Percentiles rank a stretch among this genome's conserved stretches.
Evolutionary conservation across 2,113 vertebrate species (phyloP).

Genomic region (Tonatia bakeri): DNA sequence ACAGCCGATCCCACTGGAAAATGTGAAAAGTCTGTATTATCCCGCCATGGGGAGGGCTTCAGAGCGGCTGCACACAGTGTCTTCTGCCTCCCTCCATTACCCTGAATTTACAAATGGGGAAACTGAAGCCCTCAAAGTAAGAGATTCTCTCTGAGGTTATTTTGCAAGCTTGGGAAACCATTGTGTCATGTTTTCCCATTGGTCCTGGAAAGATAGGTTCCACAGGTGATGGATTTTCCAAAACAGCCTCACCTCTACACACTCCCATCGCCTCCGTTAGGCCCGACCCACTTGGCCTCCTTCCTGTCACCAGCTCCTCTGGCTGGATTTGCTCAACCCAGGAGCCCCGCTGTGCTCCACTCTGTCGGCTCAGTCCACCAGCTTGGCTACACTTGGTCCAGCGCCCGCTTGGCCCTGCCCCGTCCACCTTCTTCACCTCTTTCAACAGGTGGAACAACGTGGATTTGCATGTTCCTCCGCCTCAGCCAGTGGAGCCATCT

Average conservation of each 20-base stretch:
- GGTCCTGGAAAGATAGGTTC: neutral
- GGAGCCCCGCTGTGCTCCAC: neutral
- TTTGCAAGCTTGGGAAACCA: neutral
- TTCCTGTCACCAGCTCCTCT: too few species aligned
- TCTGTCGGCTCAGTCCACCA: too few species aligned
- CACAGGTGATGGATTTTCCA: neutral
- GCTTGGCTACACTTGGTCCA: neutral
- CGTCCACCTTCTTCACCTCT: neutral
- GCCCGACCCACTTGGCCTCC: accelerated
- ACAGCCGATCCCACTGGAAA: too few species aligned
- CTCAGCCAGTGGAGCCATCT: accelerated
- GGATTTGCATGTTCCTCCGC: accelerated
- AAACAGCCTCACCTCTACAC: neutral
- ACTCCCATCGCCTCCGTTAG: accelerated
- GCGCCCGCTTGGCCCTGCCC: neutral
- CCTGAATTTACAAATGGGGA: neutral
- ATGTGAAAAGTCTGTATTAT: accelerated
- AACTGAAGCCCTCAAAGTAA: neutral
- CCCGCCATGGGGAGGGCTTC: accelerated
- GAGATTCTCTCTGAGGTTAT: neutral
- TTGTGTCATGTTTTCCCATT: accelerated
- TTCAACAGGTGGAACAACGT: neutral
- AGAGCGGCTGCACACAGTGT: neutral
- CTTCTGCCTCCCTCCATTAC: neutral
- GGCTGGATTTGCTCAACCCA: neutral